These are phyloP conservation scores for Sipha flava DNA, from an alignment of 1,140 invertebrate species.

Conservation along the genomic window DNA sequence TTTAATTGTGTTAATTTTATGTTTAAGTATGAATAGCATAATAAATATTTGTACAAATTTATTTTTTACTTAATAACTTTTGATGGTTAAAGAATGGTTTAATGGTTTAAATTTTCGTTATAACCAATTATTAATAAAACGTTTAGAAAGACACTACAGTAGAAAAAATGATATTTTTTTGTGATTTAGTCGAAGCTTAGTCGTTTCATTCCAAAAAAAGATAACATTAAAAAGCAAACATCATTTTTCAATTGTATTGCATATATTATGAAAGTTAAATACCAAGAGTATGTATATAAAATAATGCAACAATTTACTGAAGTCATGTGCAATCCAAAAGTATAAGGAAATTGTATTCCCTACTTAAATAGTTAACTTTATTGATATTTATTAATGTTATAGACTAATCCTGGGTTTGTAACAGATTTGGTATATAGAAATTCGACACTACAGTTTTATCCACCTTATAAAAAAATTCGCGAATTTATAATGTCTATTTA, in stretches of 20 bases:
- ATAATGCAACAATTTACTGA: constrained; percentile 6
- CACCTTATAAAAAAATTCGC: background rate
- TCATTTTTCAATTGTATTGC: constrained; percentile 24
- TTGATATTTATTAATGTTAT: background rate
- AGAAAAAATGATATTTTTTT: too few species aligned
- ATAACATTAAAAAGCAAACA: constrained; percentile 12
- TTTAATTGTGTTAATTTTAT: too few species aligned
- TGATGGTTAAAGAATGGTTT: too few species aligned
- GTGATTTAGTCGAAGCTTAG: constrained; percentile 4
- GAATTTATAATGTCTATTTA: constrained; percentile 25
- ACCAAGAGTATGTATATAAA: constrained; percentile 17
- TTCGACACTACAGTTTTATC: constrained; percentile 4
- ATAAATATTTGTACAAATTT: too few species aligned
- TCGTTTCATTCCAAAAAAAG: constrained; percentile 22
- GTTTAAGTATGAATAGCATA: too few species aligned
- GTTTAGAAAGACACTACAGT: too few species aligned
- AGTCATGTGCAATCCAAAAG: constrained; percentile 15
- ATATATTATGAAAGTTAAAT: constrained; percentile 28
- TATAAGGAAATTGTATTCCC: background rate
- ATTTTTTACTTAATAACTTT: too few species aligned
- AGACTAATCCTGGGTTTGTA: constrained; percentile 22
- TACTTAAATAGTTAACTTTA: background rate
- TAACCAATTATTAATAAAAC: too few species aligned
- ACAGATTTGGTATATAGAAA: constrained; percentile 18
- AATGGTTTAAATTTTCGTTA: too few species aligned